phyloP scores from a whole-genome alignment of 2,797 vertebrate species.

The Ctenopoma kingsleyae region DNA sequence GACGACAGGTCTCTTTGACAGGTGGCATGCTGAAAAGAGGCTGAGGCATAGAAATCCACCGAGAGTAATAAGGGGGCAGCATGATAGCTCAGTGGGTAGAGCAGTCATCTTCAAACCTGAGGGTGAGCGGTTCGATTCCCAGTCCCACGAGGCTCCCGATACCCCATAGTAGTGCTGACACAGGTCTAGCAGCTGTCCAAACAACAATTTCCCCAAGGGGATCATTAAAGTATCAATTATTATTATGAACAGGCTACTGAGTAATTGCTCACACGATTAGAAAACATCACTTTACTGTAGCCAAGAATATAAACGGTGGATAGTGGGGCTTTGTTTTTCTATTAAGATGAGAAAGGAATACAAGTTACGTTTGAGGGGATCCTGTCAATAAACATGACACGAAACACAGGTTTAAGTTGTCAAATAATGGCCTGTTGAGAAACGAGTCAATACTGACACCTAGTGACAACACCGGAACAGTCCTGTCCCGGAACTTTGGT shows the following conservation, averaged over 20 bases:
- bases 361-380: neutral
- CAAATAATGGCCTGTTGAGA: neutral
- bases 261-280: no score
- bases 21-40: constrained; percentile 36
- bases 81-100: no score
- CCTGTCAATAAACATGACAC: neutral
- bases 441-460: constrained; percentile 47
- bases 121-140: no score
- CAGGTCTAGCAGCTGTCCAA: no score
- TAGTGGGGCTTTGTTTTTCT: constrained; percentile 1
- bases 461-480: constrained; percentile 21
- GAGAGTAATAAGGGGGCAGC: constrained; percentile 4
- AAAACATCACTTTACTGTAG: constrained; percentile 2
- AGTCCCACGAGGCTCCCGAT: no score
- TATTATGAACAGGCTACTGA: constrained; percentile 21
- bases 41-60: constrained; percentile 18
- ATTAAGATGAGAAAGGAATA: neutral
- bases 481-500: constrained; percentile 29
- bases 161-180: no score
- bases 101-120: no score
- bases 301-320: neutral
- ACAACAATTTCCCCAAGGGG: no score
- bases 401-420: neutral
- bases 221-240: no score
- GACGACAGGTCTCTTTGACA: constrained; percentile 17